phyloP scores from a whole-genome alignment of 1,140 invertebrate genomes.

The Eupristina koningsbergeri region DNA sequence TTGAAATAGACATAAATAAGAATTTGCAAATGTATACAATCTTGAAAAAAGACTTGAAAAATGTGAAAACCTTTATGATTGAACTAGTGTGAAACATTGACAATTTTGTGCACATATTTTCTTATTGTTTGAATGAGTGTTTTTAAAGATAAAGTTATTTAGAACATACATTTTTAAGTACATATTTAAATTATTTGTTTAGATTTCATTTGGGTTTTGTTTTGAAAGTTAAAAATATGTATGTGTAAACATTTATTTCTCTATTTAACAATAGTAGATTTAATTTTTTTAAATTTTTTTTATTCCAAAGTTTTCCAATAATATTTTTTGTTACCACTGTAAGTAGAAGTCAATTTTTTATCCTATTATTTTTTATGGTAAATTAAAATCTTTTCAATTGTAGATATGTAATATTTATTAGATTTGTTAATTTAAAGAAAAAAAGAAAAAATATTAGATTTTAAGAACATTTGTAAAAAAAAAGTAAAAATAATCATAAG shows the following conservation, averaged over 20 bases:
- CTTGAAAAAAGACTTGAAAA: slow-evolving; percentile 43
- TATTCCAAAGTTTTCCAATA: slow-evolving; percentile 32
- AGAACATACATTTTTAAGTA: slow-evolving; percentile 42
- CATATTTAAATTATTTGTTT: slow-evolving; percentile 38
- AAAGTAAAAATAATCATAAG: slow-evolving; percentile 26
- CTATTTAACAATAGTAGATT: slow-evolving; percentile 38
- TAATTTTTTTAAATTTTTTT: slow-evolving; percentile 12
- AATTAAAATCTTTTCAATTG: slow-evolving; percentile 8
- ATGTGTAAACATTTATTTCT: slow-evolving; percentile 39
- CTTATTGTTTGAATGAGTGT: slow-evolving; percentile 33
- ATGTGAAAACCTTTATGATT: slow-evolving; percentile 42
- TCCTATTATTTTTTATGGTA: slow-evolving; percentile 42
- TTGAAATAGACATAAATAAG: slow-evolving; percentile 43
- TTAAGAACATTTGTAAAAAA: slow-evolving; percentile 38
- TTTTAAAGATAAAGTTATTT: slow-evolving; percentile 41
- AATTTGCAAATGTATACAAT: slow-evolving; percentile 41
- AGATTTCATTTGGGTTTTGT: slow-evolving; percentile 15
- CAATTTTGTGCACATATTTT: slow-evolving; percentile 41
- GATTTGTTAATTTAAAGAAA: slow-evolving; percentile 19
- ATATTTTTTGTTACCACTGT: slow-evolving; percentile 36
- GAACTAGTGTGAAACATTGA: slow-evolving; percentile 41
- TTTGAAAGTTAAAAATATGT: slow-evolving; percentile 10
- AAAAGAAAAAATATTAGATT: slow-evolving; percentile 32
- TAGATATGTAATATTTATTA: slow-evolving; percentile 16
- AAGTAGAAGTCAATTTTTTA: slow-evolving; percentile 41